phyloP scores from a whole-genome alignment of 1,140 invertebrate genomes.

The Archegozetes longisetosus region DNA sequence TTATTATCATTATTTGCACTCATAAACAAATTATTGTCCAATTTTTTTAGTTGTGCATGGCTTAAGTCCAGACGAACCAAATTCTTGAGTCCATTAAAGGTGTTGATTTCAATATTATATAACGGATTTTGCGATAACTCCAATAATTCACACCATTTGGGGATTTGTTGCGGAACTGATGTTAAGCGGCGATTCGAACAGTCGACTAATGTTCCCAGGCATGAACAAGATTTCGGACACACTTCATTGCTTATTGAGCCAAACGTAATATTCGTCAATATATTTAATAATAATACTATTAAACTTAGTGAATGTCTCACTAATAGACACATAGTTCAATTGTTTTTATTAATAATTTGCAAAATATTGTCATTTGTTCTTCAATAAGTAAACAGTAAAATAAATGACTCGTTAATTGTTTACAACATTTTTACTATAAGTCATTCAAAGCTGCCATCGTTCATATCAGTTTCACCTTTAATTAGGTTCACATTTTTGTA shows the following conservation, averaged over 20 bases:
- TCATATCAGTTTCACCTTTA: too few species aligned
- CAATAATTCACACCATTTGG: constrained; percentile 28
- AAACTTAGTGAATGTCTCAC: too few species aligned
- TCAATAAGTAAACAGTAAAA: too few species aligned
- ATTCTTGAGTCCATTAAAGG: constrained; percentile 37
- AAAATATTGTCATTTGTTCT: too few species aligned
- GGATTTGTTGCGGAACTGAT: background rate
- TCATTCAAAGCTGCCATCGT: too few species aligned
- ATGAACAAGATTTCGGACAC: background rate
- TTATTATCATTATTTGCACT: constrained; percentile 46
- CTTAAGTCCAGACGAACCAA: constrained; percentile 27
- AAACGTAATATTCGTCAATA: background rate
- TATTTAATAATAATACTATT: too few species aligned
- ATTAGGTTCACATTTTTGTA: too few species aligned
- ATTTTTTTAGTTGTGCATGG: constrained; percentile 45
- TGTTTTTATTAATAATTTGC: too few species aligned
- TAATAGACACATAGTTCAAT: too few species aligned
- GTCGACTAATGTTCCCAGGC: background rate
- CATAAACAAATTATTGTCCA: constrained; percentile 50
- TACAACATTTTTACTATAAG: too few species aligned
- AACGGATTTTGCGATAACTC: constrained; percentile 63
- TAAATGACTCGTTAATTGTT: too few species aligned
- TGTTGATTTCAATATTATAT: constrained; percentile 59
- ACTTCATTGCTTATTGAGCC: background rate
- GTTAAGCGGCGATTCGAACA: background rate